Base-by-base conservation (phyloP, 2,888 invertebrate genomes). In the Danaus chrysippus region DNA sequence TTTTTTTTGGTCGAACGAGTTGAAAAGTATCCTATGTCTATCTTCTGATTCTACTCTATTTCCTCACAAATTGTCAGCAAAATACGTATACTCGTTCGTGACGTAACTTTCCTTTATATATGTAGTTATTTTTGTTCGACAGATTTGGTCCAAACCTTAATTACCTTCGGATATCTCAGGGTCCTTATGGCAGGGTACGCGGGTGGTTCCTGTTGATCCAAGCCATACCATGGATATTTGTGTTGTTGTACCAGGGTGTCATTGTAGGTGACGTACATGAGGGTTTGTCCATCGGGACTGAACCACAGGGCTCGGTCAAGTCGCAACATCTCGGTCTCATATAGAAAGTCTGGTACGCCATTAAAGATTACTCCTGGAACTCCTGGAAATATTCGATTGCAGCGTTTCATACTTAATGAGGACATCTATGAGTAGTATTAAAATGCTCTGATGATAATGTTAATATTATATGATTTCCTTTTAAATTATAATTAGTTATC, bases 261-360 rank as follows among this genome's bases (percentile, higher is more conserved):
- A 79, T 96, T 96, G 84, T 95, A 96, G 3, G 93, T 93, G 54
- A 94, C 91, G 75, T 93, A 98, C 72, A 96, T 93, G 56, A 98
- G 87, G 71, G 93, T 94, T 71, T 93, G 92, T 0, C 95, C 95
- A 72, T 95, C 94, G 0, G 95, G 93, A 1, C 97, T 96, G 92
- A 96, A 97, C 95, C 97, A 97, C 41, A 97, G 84, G 10, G 97
- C 96, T 63, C 93, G 92, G 71, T 94, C 94, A 56, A 87, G 76
- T 0, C 92, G 90, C 42, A 93, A 89, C 42, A 97, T 89, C 78
- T 97, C 96, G 1, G 92, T 92, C 90, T 96, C 96, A 83, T 98
- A 98, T 0, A 97, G 92, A 94, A 97, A 98, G 83, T 98, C 97
- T 0, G 97, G 96, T 3, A 97, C 93, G 0, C 97, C 97, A 79